A percentile compares a stretch with the other conserved stretches of the same genome.
Evolutionary conservation across 2,888 invertebrate species (phyloP).

Genomic region (Pegoplata infirma): DNA sequence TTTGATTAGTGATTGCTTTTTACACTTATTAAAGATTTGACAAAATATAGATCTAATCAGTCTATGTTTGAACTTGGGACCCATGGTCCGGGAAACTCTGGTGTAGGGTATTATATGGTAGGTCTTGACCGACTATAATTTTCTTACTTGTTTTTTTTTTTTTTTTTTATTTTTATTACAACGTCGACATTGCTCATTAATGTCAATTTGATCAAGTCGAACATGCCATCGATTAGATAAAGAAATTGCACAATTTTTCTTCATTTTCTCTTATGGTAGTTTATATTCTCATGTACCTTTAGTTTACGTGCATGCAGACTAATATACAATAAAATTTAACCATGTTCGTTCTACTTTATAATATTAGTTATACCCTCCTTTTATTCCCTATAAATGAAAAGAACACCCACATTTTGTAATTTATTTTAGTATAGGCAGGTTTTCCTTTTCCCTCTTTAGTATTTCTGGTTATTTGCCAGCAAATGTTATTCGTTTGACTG

Average conservation of each 20-base stretch:
- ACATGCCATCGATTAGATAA: slow-evolving; percentile 64
- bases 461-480: slow-evolving; percentile 1
- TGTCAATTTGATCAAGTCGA: slow-evolving; percentile 65
- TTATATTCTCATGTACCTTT: slow-evolving; percentile 25
- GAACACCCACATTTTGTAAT: background rate
- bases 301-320: slow-evolving; percentile 12
- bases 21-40: too few relatives aligned
- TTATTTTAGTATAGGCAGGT: too few relatives aligned
- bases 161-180: too few relatives aligned
- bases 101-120: too few relatives aligned
- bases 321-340: background rate
- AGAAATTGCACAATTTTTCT: slow-evolving; percentile 63
- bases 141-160: too few relatives aligned
- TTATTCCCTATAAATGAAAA: background rate
- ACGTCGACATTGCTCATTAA: slow-evolving; percentile 62
- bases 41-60: too few relatives aligned
- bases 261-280: slow-evolving; percentile 53
- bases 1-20: too few relatives aligned
- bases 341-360: background rate
- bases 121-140: too few relatives aligned
- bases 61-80: too few relatives aligned
- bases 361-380: background rate
- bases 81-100: too few relatives aligned
- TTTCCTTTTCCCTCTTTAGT: background rate
- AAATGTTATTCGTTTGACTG: background rate